Evolutionary conservation across 2,113 vertebrate species (phyloP).

Genomic region (Spilogale gracilis): DNA sequence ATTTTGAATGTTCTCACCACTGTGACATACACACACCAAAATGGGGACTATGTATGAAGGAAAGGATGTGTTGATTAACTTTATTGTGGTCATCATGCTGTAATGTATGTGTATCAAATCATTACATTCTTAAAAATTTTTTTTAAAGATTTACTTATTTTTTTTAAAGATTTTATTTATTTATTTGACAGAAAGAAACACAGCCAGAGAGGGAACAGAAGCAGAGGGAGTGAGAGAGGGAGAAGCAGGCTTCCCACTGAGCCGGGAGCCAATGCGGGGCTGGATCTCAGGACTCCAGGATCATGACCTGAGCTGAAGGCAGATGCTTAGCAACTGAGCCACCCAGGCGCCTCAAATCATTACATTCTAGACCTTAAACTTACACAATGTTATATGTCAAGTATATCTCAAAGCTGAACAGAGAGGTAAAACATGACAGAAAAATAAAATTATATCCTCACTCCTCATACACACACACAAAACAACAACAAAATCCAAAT

Average conservation of each 20-base stretch:
- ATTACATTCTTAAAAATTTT: background rate
- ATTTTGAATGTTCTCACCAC: slow-evolving; percentile 6
- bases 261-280: no score
- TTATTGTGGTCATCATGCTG: background rate
- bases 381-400: background rate
- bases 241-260: no score
- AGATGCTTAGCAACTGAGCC: no score
- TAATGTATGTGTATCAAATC: background rate
- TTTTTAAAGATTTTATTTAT: no score
- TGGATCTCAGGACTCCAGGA: no score
- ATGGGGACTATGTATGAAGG: background rate
- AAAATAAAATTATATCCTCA: background rate
- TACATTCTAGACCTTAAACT: background rate
- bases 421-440: background rate
- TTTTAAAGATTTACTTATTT: no score
- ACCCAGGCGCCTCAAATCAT: background rate
- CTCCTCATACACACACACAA: background rate
- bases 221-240: no score
- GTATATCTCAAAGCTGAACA: background rate
- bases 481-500: background rate
- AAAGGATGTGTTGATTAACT: background rate
- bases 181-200: no score
- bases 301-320: no score
- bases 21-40: background rate
- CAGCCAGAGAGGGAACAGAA: no score